These are phyloP conservation scores for Synanceia verrucosa DNA, from an alignment of 2,797 vertebrate genomes.

Conservation along the genomic window DNA sequence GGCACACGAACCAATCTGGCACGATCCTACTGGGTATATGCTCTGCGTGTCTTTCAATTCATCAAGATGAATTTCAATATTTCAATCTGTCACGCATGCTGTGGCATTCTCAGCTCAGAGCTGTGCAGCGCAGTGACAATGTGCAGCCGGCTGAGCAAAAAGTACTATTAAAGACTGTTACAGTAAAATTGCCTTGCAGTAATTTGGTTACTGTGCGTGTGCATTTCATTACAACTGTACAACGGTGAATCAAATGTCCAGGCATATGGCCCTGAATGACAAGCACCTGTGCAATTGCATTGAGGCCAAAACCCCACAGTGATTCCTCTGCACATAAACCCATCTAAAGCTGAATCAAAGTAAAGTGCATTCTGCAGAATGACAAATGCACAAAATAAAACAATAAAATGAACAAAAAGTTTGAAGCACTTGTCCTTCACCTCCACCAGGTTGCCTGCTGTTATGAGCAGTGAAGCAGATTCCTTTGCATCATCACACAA, in stretches of 20 bases:
- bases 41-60: constrained; percentile 41
- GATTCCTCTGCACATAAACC: constrained; percentile 13
- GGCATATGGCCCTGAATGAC: constrained; percentile 35
- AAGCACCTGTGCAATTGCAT: constrained; percentile 30
- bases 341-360: constrained; percentile 9
- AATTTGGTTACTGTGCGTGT: constrained; percentile 9
- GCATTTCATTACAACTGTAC: constrained; percentile 46
- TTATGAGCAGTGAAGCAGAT: background rate
- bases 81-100: constrained; percentile 59
- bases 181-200: constrained; percentile 44
- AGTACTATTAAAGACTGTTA: constrained; percentile 30
- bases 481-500: background rate
- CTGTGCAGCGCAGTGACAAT: background rate
- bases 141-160: constrained; percentile 33
- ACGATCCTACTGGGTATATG: constrained; percentile 39
- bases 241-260: constrained; percentile 50
- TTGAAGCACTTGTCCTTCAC: background rate
- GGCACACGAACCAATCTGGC: constrained; percentile 37
- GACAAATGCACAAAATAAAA: background rate
- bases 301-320: constrained; percentile 6
- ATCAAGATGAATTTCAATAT: constrained; percentile 61
- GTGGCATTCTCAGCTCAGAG: constrained; percentile 20
- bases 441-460: background rate
- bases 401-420: background rate
- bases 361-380: constrained; percentile 6